phyloP scores from a whole-genome alignment of 2,113 vertebrate genomes.

The Sinocyclocheilus rhinocerous region DNA sequence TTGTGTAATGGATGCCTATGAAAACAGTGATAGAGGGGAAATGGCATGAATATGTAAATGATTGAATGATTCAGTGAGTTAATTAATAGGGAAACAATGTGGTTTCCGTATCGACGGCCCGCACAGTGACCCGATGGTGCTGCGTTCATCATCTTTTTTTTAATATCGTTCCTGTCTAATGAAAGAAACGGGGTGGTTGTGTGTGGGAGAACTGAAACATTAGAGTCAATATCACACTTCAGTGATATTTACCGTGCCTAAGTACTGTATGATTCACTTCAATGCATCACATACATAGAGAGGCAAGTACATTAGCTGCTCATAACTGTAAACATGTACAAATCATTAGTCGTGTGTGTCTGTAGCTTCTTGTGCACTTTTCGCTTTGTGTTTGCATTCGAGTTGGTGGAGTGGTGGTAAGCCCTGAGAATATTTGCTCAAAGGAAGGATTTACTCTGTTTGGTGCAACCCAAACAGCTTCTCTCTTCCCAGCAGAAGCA shows the following conservation, averaged over 20 bases:
- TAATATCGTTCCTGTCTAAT: background rate
- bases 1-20: background rate
- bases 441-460: conserved; percentile 35
- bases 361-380: background rate
- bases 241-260: conserved; percentile 20
- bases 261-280: conserved; percentile 11
- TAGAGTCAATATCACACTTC: background rate
- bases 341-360: conserved; percentile 1
- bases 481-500: conserved; percentile 19
- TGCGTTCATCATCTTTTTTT: background rate
- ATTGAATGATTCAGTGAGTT: conserved; percentile 8
- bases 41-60: conserved; percentile 17
- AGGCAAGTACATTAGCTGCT: conserved; percentile 11
- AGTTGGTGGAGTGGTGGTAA: conserved; percentile 5
- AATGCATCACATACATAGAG: too few relatives aligned
- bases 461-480: conserved; percentile 26
- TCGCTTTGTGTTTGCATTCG: background rate
- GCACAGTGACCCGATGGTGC: too few relatives aligned
- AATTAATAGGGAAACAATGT: conserved; percentile 15
- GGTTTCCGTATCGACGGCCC: background rate
- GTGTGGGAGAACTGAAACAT: conserved; percentile 26
- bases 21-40: conserved; percentile 20
- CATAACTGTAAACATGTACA: conserved; percentile 24
- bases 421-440: conserved; percentile 29
- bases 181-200: background rate